phyloP scores from a whole-genome alignment of 2,888 invertebrate genomes.

The Mythimna pallens region DNA sequence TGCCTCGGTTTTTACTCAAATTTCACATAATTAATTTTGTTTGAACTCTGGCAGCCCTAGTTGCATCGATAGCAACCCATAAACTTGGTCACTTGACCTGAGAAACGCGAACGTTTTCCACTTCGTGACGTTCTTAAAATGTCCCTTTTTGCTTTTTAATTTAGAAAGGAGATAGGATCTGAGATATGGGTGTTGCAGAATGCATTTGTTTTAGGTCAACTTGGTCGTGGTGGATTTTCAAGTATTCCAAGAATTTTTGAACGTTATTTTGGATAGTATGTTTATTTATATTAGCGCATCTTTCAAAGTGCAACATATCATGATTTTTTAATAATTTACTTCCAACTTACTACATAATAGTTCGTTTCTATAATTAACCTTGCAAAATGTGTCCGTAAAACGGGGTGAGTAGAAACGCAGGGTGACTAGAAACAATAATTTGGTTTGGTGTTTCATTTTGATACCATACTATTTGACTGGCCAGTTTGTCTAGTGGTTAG shows the following conservation, averaged over 20 bases:
- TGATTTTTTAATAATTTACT: too few relatives aligned
- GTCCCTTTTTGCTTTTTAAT: constrained; percentile 56
- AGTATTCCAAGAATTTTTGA: background rate
- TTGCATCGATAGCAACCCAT: constrained; percentile 51
- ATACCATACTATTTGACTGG: too few relatives aligned
- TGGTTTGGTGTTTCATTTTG: too few relatives aligned
- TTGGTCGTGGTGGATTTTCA: constrained; percentile 6
- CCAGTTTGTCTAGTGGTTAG: too few relatives aligned
- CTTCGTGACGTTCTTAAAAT: constrained; percentile 37
- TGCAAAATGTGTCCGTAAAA: too few relatives aligned
- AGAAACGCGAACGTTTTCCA: constrained; percentile 36
- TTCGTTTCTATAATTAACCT: too few relatives aligned
- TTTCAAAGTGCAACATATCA: background rate
- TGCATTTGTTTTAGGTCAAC: constrained; percentile 41
- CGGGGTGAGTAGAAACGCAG: too few relatives aligned
- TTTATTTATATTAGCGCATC: constrained; percentile 5
- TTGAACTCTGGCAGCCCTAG: background rate
- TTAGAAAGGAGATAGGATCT: constrained; percentile 53
- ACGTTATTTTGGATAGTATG: background rate
- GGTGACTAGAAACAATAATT: too few relatives aligned
- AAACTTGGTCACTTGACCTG: constrained; percentile 54
- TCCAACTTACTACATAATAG: background rate
- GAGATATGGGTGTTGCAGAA: constrained; percentile 46
- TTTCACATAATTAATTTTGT: too few relatives aligned
- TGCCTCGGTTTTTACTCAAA: background rate